phyloP scores from a whole-genome alignment of 1,140 invertebrate species.

The Caenorhabditis remanei region DNA sequence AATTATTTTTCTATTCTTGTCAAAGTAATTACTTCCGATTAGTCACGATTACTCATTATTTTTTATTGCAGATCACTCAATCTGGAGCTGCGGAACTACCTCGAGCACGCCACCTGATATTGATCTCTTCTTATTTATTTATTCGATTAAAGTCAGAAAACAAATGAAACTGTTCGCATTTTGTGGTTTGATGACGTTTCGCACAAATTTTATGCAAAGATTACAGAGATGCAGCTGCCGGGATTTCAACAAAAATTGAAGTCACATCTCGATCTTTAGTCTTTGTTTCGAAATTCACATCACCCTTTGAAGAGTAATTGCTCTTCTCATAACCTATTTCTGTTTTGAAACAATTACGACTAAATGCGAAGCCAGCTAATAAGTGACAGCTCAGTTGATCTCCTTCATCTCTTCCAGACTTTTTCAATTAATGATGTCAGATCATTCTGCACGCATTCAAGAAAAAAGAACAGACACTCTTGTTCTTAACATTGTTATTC shows the following conservation, averaged over 20 bases:
- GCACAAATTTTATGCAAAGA: neutral
- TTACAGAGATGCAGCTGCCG: neutral
- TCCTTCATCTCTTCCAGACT: neutral
- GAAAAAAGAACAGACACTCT: neutral
- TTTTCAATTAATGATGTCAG: conserved; percentile 39
- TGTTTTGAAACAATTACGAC: conserved; percentile 27
- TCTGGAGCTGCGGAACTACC: conserved; percentile 42
- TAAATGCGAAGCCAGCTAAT: neutral
- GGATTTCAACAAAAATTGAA: neutral
- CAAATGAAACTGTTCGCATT: conserved; percentile 23
- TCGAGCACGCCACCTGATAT: conserved; percentile 14
- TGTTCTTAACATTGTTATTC: neutral
- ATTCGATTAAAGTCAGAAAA: neutral
- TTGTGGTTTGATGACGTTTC: conserved; percentile 2
- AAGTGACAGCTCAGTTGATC: conserved; percentile 18
- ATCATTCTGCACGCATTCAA: neutral
- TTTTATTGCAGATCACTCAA: conserved; percentile 36
- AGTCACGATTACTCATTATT: neutral
- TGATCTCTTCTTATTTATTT: neutral
- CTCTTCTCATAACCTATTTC: neutral
- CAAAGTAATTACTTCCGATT: neutral
- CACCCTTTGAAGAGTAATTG: neutral
- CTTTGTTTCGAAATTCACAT: neutral
- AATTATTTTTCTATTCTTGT: conserved; percentile 25
- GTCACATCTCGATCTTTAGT: too few relatives aligned